Conservation (phyloP, 2,113 vertebrate species). For the Dermatemys mawii region DNA sequence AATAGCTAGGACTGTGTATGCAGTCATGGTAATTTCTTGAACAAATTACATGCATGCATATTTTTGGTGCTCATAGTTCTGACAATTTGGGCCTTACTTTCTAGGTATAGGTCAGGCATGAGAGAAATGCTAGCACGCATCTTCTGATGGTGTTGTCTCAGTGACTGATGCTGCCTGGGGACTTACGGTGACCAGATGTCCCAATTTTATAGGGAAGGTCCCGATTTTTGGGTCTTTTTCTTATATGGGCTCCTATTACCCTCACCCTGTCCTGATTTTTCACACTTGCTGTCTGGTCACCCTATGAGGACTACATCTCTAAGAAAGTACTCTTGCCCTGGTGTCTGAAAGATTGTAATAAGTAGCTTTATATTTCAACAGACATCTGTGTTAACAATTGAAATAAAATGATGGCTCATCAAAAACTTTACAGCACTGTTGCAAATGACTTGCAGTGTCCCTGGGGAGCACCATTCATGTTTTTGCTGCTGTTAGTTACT, state of each 20-base stretch:
- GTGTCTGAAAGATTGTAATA: constrained; percentile 40
- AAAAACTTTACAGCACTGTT: constrained; percentile 58
- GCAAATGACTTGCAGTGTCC: constrained; percentile 53
- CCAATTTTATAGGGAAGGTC: too few species aligned
- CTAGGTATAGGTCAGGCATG: background rate
- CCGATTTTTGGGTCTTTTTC: too few species aligned
- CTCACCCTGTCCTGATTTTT: too few species aligned
- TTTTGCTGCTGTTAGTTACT: constrained; percentile 50
- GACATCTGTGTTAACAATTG: constrained; percentile 66
- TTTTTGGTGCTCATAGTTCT: constrained; percentile 31
- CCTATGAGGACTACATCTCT: background rate
- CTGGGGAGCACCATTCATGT: background rate
- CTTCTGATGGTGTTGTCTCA: constrained; percentile 25
- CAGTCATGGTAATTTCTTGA: background rate
- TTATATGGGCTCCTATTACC: too few species aligned
- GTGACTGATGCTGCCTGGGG: constrained; percentile 42
- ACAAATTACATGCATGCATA: accelerated
- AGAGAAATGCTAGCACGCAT: background rate
- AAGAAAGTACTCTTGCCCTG: constrained; percentile 34
- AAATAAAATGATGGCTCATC: constrained; percentile 60
- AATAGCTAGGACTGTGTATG: background rate
- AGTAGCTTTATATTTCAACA: constrained; percentile 61
- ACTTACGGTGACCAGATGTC: too few species aligned
- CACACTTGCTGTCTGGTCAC: too few species aligned
- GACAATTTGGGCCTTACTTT: constrained; percentile 15